These are phyloP conservation scores for Condylostylus longicornis DNA, from an alignment of 1,140 invertebrate genomes.

Conservation along the genomic window DNA sequence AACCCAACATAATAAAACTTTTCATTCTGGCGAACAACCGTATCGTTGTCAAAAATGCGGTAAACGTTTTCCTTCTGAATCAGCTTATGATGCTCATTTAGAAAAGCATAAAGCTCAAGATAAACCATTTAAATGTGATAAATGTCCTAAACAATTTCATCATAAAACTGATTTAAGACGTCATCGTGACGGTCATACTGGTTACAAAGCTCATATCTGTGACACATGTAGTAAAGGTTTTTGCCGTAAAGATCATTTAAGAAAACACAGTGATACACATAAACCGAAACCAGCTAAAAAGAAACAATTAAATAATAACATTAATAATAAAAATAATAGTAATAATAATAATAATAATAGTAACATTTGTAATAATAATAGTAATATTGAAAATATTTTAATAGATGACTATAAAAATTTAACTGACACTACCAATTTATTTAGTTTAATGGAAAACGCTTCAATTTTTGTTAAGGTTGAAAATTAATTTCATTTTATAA, in stretches of 20 bases:
- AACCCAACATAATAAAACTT: constrained; percentile 79
- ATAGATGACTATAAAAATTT: too few relatives aligned
- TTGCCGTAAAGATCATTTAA: constrained; percentile 87
- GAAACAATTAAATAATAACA: too few relatives aligned
- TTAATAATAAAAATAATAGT: too few relatives aligned
- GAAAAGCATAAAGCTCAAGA: constrained; percentile 58
- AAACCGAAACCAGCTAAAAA: too few relatives aligned
- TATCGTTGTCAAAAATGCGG: constrained; percentile 73
- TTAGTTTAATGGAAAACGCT: too few relatives aligned
- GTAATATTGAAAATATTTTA: too few relatives aligned
- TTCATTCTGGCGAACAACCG: constrained; percentile 71
- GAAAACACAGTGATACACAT: constrained; percentile 83
- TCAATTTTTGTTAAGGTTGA: too few relatives aligned
- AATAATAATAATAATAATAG: too few relatives aligned
- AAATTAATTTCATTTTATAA: too few relatives aligned
- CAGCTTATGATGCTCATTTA: constrained; percentile 51
- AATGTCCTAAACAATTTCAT: constrained; percentile 74
- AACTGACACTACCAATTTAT: too few relatives aligned
- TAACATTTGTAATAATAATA: too few relatives aligned
- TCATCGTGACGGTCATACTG: constrained; percentile 69
- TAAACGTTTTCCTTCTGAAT: constrained; percentile 58
- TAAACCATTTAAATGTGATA: constrained; percentile 76
- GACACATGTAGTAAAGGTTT: constrained; percentile 73
- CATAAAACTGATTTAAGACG: constrained; percentile 82
- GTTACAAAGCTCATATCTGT: constrained; percentile 66